Evolutionary conservation across 2,797 vertebrate species (phyloP), one percentile per base, ranked within the genome.

Genomic region (Allobates femoralis): DNA sequence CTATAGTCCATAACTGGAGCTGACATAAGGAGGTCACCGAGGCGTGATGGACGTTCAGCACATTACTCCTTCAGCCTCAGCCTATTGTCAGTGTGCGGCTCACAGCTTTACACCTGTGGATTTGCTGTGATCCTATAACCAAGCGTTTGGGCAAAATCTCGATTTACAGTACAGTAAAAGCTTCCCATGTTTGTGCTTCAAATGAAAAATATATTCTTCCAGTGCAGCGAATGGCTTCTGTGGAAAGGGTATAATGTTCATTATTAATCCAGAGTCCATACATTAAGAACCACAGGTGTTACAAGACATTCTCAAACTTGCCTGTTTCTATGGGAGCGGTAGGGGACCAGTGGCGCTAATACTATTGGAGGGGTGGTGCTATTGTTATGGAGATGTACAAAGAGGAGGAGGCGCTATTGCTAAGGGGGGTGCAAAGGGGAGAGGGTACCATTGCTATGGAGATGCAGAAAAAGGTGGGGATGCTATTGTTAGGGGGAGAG

Each of bases 11-110:
- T 58, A 73, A 78, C 21, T 26, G 28, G 51, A n/a, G 26, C n/a
- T 86, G 74, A 83, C 73, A 60, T 50, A 78, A 51, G 26, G n/a
- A 62, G 58, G 74, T 78, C 71, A 51, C 46, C 32, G 41, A 74
- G 37, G 71, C 41, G 23, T n/a, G 12, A 19, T 46, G 21, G 10
- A 12, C 1, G 41, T n/a, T 46, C 34, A n/a, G 37, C 69, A 46
- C 69, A n/a, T 46, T 73, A 37, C 34, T 46, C 1, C 37, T 73
- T 3, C n/a, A n/a, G 69, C 37, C 30, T 41, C 23, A 46, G 26
- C 41, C 71, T 50, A 26, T 74, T 26, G 46, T 15, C 71, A 50
- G 11, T 50, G 5, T 37, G 14, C 0, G 67, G 8, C 14, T 71
- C 26, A 15, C 41, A 19, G 41, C 4, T 50, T 74, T 50, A n/a